Evolutionary conservation across 2,888 invertebrate species (phyloP).

Genomic region (Xiphydria camelus): DNA sequence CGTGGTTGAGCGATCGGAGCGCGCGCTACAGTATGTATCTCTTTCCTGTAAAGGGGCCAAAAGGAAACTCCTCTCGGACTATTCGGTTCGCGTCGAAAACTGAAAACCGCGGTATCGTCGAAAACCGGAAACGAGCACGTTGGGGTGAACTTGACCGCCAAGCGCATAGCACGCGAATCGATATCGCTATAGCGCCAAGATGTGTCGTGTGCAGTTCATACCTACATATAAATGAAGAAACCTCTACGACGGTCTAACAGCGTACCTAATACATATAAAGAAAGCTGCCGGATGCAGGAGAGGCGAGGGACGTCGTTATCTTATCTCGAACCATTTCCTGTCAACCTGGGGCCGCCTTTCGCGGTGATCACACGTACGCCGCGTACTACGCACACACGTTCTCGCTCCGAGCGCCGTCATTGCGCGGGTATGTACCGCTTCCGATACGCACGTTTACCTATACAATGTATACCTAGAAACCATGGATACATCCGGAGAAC

Average conservation of each 20-base stretch:
- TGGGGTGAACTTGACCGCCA: too few species aligned
- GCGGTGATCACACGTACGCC: conserved; percentile 30
- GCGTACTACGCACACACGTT: conserved; percentile 22
- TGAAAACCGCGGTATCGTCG: too few species aligned
- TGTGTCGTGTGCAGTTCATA: too few species aligned
- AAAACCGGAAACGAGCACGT: too few species aligned
- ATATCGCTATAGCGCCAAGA: too few species aligned
- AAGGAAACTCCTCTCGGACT: too few species aligned
- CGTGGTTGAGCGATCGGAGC: too few species aligned
- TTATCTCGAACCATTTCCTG: conserved; percentile 53
- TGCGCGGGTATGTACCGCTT: conserved; percentile 30
- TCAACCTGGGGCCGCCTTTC: conserved; percentile 47
- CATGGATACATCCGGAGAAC: conserved; percentile 23
- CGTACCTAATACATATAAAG: too few species aligned
- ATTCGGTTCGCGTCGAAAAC: too few species aligned
- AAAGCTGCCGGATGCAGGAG: conserved; percentile 45
- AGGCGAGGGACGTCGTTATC: conserved; percentile 46
- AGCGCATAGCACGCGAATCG: too few species aligned
- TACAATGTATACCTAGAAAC: conserved; percentile 8
- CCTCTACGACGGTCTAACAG: conserved; percentile 24
- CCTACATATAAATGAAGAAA: conserved; percentile 30
- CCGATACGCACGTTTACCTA: conserved; percentile 31
- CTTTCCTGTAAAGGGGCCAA: too few species aligned
- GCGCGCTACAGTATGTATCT: too few species aligned
- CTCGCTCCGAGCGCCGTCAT: conserved; percentile 12